Evolutionary conservation across 1,140 invertebrate genomes (phyloP), one percentile per base, ranked within the genome.

Genomic region (Harlomillsia oculata): DNA sequence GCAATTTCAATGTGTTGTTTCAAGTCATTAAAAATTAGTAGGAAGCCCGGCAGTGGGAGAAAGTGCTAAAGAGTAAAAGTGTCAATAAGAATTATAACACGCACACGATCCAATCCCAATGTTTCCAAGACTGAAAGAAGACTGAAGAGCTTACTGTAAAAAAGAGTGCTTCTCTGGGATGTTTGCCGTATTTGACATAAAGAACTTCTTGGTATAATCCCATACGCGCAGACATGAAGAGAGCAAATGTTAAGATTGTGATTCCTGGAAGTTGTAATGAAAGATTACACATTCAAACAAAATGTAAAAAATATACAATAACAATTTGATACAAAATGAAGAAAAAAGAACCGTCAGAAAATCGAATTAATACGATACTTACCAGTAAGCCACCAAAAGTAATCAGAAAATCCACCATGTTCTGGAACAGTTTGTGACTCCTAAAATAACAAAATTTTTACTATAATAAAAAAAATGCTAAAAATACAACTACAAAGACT

Each of bases 131-230:
- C n/a, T 5, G 34, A 51, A 14, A 51, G 14, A 32, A 28, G 16
- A 25, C 48, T 44, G 43, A 13, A 40, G 11, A 41, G 69, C 72
- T 74, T 69, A 82, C 80, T 60, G 90, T 94, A 68, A 89, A 98
- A 73, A 85, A 99, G 11, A 99, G 74, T 14, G 94, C 90, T 75
- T 99, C 96, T 62, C 82, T 78, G 0, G 95, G 88, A 77, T 96
- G 85, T 74, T 97, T 98, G 46, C 95, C 95, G 74, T 86, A 84
- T 53, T 81, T 80, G 55, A 75, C 74, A 68, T 93, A 92, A 4
- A 98, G 72, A 8, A 80, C 80, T 75, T 99, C 94, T 75, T 99
- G 96, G 71, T 87, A 96, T 57, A 99, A 90, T 2, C 95, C 96
- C 87, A 98, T 91, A 56, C 87, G 76, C 5, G 96, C 92, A 1